phyloP scores from a whole-genome alignment of 2,797 vertebrate genomes.

The Anabas testudineus region DNA sequence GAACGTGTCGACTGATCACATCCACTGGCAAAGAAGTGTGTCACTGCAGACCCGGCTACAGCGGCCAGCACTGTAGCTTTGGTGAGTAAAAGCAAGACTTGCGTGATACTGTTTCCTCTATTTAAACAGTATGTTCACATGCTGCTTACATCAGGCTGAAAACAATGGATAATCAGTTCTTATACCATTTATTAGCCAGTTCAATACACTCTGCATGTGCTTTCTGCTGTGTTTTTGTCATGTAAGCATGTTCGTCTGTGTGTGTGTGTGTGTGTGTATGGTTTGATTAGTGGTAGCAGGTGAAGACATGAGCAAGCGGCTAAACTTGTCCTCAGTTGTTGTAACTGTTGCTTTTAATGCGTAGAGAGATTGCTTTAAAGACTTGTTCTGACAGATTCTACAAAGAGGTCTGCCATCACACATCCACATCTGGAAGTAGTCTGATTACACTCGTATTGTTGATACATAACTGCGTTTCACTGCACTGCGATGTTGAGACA shows the following conservation, averaged over 20 bases:
- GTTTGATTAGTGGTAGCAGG: slow-evolving; percentile 39
- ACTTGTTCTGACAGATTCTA: slow-evolving; percentile 47
- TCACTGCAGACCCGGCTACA: slow-evolving; percentile 82
- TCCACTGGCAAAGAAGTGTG: slow-evolving; percentile 85
- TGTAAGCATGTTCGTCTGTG: not conserved
- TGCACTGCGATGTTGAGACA: not conserved
- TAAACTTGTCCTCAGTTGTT: slow-evolving; percentile 20
- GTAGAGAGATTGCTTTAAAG: not conserved
- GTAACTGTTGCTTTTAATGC: slow-evolving; percentile 15
- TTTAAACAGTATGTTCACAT: not conserved
- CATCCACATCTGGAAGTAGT: slow-evolving; percentile 5
- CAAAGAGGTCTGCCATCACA: slow-evolving; percentile 15
- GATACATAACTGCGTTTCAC: slow-evolving; percentile 17
- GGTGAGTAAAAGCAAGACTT: slow-evolving; percentile 82
- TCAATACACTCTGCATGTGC: not conserved
- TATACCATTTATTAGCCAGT: not conserved
- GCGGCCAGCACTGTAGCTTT: slow-evolving; percentile 87
- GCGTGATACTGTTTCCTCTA: not conserved
- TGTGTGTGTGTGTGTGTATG: slow-evolving; percentile 6
- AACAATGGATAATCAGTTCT: too few species aligned
- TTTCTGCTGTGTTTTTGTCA: not conserved
- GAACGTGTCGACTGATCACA: slow-evolving; percentile 86
- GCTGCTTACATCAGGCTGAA: too few species aligned
- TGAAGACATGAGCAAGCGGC: slow-evolving; percentile 44
- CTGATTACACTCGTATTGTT: slow-evolving; percentile 16